Conservation (phyloP, 2,888 invertebrate genomes). For the Sturmia bella region DNA sequence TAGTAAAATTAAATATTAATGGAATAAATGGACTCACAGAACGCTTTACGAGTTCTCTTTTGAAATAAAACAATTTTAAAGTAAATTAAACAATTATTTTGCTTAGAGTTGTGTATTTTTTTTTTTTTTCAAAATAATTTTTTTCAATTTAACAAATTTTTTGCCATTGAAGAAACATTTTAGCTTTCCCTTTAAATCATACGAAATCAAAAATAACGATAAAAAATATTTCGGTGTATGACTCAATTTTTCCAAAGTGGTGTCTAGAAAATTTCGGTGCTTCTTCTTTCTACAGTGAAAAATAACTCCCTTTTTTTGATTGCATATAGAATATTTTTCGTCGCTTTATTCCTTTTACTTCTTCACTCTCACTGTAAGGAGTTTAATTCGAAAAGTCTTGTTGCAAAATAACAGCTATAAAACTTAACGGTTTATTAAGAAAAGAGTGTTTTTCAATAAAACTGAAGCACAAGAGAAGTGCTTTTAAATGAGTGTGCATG, state of each 20-base stretch:
- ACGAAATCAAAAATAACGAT: neutral
- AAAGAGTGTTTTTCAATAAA: neutral
- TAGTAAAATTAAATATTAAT: conserved; percentile 30
- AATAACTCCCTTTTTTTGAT: neutral
- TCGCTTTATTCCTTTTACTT: neutral
- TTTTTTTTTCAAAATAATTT: neutral
- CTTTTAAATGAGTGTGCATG: neutral
- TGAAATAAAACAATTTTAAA: neutral
- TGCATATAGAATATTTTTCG: too few species aligned
- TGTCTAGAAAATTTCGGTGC: neutral
- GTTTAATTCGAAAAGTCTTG: neutral
- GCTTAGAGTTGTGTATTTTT: too few species aligned
- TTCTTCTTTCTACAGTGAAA: neutral
- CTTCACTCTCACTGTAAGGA: neutral
- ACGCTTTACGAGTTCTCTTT: too few species aligned
- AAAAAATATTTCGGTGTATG: conserved; percentile 2
- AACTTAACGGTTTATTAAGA: conserved; percentile 18
- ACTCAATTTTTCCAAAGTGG: neutral
- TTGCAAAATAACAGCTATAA: neutral
- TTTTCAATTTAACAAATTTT: neutral
- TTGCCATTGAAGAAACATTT: neutral
- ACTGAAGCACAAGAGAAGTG: conserved; percentile 2
- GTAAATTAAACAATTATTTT: too few species aligned
- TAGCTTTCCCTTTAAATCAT: neutral
- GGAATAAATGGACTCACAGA: too few species aligned